phyloP scores from a whole-genome alignment of 2,797 vertebrate genomes.

The Sitta carolinensis region DNA sequence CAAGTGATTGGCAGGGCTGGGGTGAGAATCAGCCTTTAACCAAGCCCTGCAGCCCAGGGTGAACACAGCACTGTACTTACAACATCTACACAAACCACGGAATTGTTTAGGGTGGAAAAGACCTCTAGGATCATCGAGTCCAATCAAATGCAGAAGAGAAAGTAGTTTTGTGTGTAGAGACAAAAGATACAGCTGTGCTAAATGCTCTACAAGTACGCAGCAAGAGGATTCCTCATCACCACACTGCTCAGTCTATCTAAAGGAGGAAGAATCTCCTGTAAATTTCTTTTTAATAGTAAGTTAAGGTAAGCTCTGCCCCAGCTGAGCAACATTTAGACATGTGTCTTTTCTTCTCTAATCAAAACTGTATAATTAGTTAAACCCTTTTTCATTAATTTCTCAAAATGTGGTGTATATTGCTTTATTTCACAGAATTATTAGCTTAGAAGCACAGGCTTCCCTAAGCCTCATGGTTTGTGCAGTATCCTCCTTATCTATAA shows the following conservation, averaged over 20 bases:
- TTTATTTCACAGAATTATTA: neutral
- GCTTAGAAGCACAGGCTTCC: neutral
- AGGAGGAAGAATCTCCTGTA: neutral
- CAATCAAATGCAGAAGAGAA: neutral
- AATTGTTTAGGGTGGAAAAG: neutral
- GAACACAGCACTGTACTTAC: accelerated
- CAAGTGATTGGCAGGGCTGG: neutral
- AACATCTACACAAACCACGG: neutral
- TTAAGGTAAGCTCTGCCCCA: neutral
- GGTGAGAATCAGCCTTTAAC: neutral
- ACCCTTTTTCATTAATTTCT: neutral
- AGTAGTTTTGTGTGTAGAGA: neutral
- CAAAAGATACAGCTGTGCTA: neutral
- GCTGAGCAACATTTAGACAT: neutral
- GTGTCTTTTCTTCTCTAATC: neutral
- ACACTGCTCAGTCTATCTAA: neutral
- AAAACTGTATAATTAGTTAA: neutral
- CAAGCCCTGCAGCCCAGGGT: neutral
- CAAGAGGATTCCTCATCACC: neutral
- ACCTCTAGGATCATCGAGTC: neutral
- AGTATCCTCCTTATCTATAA: slow-evolving; percentile 39
- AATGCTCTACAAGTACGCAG: neutral
- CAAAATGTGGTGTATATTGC: neutral
- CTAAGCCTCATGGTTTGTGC: neutral
- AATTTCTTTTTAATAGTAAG: neutral